A percentile compares a stretch with the other conserved stretches of the same genome.
phyloP scores from a whole-genome alignment of 2,888 invertebrate species.

The Oasisia sp. region DNA sequence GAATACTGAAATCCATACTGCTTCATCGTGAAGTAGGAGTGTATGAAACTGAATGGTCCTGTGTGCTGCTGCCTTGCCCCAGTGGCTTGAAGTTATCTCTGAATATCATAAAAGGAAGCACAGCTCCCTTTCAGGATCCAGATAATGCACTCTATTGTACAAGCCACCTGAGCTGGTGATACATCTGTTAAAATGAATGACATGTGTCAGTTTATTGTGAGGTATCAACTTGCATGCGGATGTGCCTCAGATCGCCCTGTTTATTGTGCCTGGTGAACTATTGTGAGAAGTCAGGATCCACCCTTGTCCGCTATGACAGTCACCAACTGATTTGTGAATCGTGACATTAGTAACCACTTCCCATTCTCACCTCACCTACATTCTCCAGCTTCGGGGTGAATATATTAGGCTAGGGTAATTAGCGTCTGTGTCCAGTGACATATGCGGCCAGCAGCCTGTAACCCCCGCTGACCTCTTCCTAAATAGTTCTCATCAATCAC shows the following conservation, averaged over 20 bases:
- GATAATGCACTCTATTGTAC: no score
- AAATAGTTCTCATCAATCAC: background rate
- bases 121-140: no score
- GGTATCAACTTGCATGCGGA: background rate
- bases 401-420: background rate
- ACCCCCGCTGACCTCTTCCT: background rate
- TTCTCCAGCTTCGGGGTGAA: background rate
- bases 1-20: no score
- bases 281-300: background rate
- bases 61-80: no score
- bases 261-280: background rate
- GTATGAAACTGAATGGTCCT: no score
- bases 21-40: no score
- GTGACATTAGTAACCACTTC: background rate
- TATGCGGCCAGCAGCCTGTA: background rate
- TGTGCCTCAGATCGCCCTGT: background rate
- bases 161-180: no score
- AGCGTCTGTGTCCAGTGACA: background rate
- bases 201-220: background rate
- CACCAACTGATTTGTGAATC: background rate
- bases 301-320: background rate
- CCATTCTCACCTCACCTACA: background rate
- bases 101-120: no score
- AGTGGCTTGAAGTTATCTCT: no score
- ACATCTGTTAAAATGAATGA: no score